Evolutionary conservation across 2,888 invertebrate genomes (phyloP).

Genomic region (Pammene aurita): DNA sequence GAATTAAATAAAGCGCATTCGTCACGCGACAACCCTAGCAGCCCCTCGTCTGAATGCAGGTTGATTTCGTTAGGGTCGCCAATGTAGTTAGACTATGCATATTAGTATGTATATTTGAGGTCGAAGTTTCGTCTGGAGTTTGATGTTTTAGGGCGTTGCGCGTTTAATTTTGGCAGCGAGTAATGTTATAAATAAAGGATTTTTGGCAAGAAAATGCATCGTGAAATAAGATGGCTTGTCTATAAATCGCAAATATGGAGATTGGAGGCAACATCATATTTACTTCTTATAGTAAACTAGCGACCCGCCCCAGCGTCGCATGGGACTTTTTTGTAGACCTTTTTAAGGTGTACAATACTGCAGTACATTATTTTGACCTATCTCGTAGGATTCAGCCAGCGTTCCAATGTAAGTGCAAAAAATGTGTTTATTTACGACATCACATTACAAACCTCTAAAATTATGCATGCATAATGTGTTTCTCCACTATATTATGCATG

Average conservation of each 20-base stretch:
- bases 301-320: no score
- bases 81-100: conserved; percentile 17
- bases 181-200: conserved; percentile 5
- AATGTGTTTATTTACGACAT: no score
- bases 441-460: no score
- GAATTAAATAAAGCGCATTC: conserved; percentile 52
- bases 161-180: neutral
- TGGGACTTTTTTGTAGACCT: no score
- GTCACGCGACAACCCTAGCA: conserved; percentile 66
- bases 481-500: no score
- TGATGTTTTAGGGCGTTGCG: neutral
- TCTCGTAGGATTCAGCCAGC: no score
- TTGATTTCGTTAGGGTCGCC: conserved; percentile 49
- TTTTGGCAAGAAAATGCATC: neutral
- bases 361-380: no score
- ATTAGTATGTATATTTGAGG: conserved; percentile 25
- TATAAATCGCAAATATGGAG: neutral
- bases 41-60: conserved; percentile 42
- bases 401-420: no score
- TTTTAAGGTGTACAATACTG: no score
- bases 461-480: no score
- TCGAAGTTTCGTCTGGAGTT: conserved; percentile 21
- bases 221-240: neutral
- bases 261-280: no score
- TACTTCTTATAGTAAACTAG: no score